Evolutionary conservation across 2,888 invertebrate genomes (phyloP).

Genomic region (Augochlorella aurata): DNA sequence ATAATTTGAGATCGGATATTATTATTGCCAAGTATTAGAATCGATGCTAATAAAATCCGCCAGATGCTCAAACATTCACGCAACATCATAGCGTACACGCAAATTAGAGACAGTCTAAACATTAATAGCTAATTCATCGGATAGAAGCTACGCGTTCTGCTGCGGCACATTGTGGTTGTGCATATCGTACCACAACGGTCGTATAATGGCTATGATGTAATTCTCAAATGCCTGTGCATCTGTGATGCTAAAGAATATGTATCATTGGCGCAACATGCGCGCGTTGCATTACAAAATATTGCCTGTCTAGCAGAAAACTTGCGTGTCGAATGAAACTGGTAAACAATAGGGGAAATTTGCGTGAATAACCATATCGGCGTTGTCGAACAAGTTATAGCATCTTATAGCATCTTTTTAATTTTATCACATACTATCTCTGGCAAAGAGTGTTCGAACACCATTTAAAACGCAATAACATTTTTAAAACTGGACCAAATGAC

Average conservation of each 20-base stretch:
- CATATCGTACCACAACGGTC: constrained; percentile 37
- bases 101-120: neutral
- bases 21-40: no score
- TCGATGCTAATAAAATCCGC: neutral
- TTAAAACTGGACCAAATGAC: no score
- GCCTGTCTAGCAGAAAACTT: constrained; percentile 5
- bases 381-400: no score
- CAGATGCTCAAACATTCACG: neutral
- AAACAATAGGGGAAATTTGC: neutral
- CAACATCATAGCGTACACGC: neutral
- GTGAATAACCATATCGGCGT: no score
- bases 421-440: no score
- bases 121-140: neutral
- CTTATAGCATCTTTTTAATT: no score
- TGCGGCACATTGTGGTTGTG: constrained; percentile 13
- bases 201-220: constrained; percentile 51
- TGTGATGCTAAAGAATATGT: constrained; percentile 19
- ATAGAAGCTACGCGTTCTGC: neutral
- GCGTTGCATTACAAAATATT: constrained; percentile 22
- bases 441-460: no score
- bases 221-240: constrained; percentile 33
- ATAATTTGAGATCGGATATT: no score
- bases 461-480: no score
- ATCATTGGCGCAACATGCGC: constrained; percentile 7
- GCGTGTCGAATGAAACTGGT: neutral